Conservation (phyloP, 2,113 vertebrate genomes). For the Poeciliopsis occidentalis region DNA sequence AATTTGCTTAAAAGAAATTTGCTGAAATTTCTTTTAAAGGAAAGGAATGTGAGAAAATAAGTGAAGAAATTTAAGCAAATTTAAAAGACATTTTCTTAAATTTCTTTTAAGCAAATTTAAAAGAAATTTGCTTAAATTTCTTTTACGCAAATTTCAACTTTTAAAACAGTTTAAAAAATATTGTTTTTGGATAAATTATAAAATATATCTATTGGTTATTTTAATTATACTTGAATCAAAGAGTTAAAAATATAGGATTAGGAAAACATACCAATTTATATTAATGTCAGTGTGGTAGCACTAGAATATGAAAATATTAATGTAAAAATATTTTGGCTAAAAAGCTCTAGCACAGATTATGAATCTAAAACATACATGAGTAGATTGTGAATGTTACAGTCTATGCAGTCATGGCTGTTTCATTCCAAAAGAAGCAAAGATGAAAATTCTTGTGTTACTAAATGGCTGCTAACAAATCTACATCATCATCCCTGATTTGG, state of each 20-base stretch:
- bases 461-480: constrained; percentile 35
- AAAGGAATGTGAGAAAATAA: too few species aligned
- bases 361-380: neutral
- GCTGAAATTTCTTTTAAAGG: too few species aligned
- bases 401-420: neutral
- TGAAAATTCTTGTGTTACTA: constrained; percentile 24
- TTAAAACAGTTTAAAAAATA: too few species aligned
- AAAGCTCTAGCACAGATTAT: neutral
- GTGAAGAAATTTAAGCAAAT: too few species aligned
- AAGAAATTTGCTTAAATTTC: too few species aligned
- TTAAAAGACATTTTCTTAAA: too few species aligned
- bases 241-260: constrained; percentile 6
- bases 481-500: constrained; percentile 58
- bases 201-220: neutral
- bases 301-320: neutral
- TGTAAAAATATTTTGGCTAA: neutral
- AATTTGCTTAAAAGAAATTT: too few species aligned
- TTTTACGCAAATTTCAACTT: too few species aligned
- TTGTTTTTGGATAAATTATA: neutral
- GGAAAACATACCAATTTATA: neutral
- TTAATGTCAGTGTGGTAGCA: neutral
- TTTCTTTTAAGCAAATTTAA: too few species aligned
- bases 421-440: constrained; percentile 22
- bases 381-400: neutral
- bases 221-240: neutral